Conservation (phyloP, 2,888 invertebrate genomes). For the Amiota mariae region DNA sequence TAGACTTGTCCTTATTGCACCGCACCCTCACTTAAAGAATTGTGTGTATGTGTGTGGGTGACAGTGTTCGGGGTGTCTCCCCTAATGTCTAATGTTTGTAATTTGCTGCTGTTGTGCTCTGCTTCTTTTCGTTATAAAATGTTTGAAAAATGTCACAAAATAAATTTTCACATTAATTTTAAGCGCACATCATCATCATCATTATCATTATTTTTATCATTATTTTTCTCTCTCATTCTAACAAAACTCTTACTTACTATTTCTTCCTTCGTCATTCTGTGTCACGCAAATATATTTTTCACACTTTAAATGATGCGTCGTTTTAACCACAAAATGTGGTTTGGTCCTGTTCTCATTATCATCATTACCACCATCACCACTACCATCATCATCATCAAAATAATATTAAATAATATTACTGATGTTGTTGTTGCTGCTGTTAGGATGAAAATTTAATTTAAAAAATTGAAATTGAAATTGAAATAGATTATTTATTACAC, state of each 20-base stretch:
- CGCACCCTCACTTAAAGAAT: too few relatives aligned
- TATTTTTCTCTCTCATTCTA: not conserved
- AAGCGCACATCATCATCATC: not conserved
- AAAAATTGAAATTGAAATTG: conserved; percentile 56
- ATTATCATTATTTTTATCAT: not conserved
- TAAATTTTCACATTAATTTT: conserved; percentile 14
- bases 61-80: not conserved
- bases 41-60: not conserved
- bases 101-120: not conserved
- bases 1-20: too few relatives aligned
- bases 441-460: conserved; percentile 47
- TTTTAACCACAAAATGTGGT: conserved; percentile 5
- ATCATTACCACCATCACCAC: not conserved
- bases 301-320: not conserved
- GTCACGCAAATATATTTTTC: not conserved
- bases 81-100: not conserved
- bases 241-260: not conserved
- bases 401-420: not conserved
- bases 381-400: not conserved
- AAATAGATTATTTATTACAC: conserved; percentile 51
- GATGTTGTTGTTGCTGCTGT: too few relatives aligned
- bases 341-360: not conserved
- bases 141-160: conserved; percentile 17
- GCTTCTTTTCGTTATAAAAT: not conserved
- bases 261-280: too few relatives aligned